Evolutionary conservation across 2,888 invertebrate genomes (phyloP).

Genomic region (Acronicta alni): DNA sequence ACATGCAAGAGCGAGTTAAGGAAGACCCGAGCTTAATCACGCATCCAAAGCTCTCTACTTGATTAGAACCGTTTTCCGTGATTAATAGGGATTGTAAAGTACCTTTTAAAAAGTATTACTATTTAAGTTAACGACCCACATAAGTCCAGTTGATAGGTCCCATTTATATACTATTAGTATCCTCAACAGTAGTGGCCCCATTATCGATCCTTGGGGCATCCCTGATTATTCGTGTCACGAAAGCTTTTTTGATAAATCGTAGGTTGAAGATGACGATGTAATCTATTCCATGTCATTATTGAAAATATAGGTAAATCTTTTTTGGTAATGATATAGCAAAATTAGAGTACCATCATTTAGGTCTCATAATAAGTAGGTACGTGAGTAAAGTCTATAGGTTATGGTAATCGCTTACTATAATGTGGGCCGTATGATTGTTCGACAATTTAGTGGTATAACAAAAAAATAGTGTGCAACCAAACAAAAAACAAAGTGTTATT

Average conservation of each 20-base stretch:
- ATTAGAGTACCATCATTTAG: slow-evolving; percentile 7
- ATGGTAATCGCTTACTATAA: too few species aligned
- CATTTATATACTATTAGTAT: slow-evolving; percentile 41
- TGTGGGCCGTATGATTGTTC: too few species aligned
- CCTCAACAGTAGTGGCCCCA: slow-evolving; percentile 19
- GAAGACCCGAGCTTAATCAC: slow-evolving; percentile 32
- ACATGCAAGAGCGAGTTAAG: slow-evolving; percentile 34
- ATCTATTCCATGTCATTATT: slow-evolving; percentile 34
- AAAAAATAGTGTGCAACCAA: too few species aligned
- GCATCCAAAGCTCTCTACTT: slow-evolving; percentile 41
- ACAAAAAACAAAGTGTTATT: too few species aligned
- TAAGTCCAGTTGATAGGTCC: slow-evolving; percentile 41
- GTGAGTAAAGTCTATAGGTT: too few species aligned
- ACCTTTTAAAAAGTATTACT: slow-evolving; percentile 49
- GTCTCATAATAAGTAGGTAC: too few species aligned
- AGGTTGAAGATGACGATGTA: slow-evolving; percentile 12
- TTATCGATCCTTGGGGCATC: slow-evolving; percentile 24
- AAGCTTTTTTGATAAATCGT: slow-evolving; percentile 18
- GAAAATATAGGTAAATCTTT: slow-evolving; percentile 9
- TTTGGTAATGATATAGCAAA: slow-evolving; percentile 5
- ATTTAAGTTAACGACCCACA: slow-evolving; percentile 46
- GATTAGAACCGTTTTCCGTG: slow-evolving; percentile 36
- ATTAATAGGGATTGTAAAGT: slow-evolving; percentile 33
- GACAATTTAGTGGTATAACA: too few species aligned
- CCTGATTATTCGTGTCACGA: slow-evolving; percentile 37